Percentiles rank a stretch among this genome's conserved stretches.
Evolutionary conservation across 2,113 vertebrate genomes (phyloP).

Genomic region (Myrmophylax atrothorax): DNA sequence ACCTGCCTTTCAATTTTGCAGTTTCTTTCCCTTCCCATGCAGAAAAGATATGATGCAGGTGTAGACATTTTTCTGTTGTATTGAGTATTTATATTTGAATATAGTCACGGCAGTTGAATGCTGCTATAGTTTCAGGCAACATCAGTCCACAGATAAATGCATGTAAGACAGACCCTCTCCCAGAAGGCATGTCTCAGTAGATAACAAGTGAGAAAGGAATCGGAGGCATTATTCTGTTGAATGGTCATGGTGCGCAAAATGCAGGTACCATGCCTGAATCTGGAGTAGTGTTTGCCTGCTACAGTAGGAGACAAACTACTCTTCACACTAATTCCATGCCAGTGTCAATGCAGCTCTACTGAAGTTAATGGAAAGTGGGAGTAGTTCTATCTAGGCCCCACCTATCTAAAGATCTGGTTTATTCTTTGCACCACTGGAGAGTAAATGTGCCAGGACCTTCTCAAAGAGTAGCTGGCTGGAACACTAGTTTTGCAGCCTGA

Average conservation of each 20-base stretch:
- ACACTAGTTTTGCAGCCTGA: background rate
- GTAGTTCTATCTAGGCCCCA: background rate
- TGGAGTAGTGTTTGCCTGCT: background rate
- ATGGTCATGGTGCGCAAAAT: background rate
- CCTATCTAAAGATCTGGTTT: background rate
- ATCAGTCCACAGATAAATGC: background rate
- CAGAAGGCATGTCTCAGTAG: background rate
- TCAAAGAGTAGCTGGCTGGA: background rate
- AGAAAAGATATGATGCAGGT: background rate
- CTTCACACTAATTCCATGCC: background rate
- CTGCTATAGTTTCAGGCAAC: background rate
- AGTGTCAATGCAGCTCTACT: background rate
- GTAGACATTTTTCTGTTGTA: background rate
- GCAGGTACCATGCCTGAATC: background rate
- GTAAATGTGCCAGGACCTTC: background rate
- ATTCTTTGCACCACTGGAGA: background rate
- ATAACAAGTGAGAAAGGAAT: background rate
- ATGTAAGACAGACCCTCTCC: background rate
- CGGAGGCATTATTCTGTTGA: background rate
- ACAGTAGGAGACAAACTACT: background rate
- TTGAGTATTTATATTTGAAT: background rate
- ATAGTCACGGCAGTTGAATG: background rate
- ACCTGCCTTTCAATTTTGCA: background rate
- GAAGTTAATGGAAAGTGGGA: background rate
- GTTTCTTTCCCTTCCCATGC: background rate